A percentile compares a stretch with the other conserved stretches of the same genome.
Conservation (phyloP, 2,113 vertebrate species). For the Hydrochoerus hydrochaeris region DNA sequence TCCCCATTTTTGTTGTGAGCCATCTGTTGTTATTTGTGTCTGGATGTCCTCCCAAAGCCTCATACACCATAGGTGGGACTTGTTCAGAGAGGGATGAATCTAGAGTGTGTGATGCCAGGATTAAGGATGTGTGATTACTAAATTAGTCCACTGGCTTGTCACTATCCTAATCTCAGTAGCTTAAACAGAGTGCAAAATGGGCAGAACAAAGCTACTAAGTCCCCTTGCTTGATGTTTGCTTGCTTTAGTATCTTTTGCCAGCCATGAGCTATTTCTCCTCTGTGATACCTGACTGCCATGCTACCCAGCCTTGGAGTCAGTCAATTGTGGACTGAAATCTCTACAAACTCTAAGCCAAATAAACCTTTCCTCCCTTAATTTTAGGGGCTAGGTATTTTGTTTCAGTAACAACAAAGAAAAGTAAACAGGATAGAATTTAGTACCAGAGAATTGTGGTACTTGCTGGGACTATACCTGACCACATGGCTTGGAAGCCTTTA, state of each 20-base stretch:
- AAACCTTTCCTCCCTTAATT: background rate
- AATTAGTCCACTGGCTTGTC: background rate
- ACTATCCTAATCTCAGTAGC: background rate
- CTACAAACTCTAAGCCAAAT: background rate
- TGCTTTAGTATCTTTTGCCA: background rate
- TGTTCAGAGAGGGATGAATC: background rate
- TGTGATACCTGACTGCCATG: background rate
- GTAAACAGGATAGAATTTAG: background rate
- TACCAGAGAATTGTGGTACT: background rate
- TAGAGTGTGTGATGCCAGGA: background rate
- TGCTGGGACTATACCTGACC: background rate
- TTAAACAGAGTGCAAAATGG: background rate
- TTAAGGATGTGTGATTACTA: background rate
- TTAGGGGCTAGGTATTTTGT: background rate
- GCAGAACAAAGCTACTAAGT: background rate
- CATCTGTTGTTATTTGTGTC: background rate
- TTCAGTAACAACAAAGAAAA: background rate
- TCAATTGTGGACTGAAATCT: background rate
- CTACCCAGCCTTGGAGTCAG: background rate
- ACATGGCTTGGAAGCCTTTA: background rate
- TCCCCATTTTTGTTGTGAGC: background rate
- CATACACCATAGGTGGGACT: background rate
- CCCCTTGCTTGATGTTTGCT: too few species aligned
- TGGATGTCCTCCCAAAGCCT: background rate
- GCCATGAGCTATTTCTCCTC: background rate